Conservation (phyloP, 1,140 invertebrate genomes). For the Vanessa atalanta region DNA sequence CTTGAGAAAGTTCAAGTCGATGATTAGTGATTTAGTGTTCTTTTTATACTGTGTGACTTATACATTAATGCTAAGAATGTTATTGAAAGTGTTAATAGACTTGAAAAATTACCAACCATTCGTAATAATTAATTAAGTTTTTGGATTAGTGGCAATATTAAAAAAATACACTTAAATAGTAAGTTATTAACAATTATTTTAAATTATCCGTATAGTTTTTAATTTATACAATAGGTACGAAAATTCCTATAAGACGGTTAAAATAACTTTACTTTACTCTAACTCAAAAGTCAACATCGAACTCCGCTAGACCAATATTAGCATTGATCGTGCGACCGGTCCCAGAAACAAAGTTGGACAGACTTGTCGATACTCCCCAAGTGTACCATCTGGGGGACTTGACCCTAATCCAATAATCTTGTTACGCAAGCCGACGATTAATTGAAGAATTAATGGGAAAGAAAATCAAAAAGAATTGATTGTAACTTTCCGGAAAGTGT, state of each 20-base stretch:
- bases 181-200: no score
- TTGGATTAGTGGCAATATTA: no score
- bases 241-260: background rate
- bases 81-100: background rate
- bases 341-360: conserved; percentile 9
- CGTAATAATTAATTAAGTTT: no score
- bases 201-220: no score
- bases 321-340: conserved; percentile 12
- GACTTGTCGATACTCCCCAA: conserved; percentile 10
- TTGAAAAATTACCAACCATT: background rate
- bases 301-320: conserved; percentile 20
- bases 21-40: background rate
- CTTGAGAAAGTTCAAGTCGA: conserved; percentile 17
- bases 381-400: conserved; percentile 17
- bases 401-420: conserved; percentile 25
- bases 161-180: no score
- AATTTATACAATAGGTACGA: background rate
- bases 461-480: background rate
- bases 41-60: background rate
- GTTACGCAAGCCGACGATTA: background rate
- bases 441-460: background rate
- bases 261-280: background rate
- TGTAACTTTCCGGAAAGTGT: background rate
- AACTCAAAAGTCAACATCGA: background rate
- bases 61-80: background rate